Conservation (phyloP, 37 sponge, comb jelly and placozoan genomes). For the Spongia lamella region DNA sequence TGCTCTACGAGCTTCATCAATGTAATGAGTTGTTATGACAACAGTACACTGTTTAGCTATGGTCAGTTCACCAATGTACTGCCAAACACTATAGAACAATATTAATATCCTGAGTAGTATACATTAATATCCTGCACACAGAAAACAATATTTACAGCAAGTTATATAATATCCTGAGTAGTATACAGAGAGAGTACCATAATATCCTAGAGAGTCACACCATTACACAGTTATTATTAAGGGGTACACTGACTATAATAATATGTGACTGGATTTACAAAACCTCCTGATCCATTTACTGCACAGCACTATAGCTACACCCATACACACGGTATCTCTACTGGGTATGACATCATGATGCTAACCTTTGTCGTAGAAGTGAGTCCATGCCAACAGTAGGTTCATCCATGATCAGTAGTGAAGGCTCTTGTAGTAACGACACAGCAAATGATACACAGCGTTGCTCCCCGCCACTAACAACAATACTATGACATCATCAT, state of each 20-base stretch:
- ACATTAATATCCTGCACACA: constrained; percentile 8
- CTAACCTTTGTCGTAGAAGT: constrained; percentile 72
- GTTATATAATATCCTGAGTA: neutral
- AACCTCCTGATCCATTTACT: neutral
- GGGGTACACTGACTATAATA: no score
- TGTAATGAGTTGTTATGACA: constrained; percentile 88
- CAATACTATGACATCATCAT: neutral
- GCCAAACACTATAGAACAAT: constrained; percentile 64
- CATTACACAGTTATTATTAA: no score
- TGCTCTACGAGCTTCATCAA: constrained; percentile 86
- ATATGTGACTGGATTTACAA: neutral
- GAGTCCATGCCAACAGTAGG: constrained; percentile 90
- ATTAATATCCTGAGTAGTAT: neutral
- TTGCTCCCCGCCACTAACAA: constrained; percentile 80
- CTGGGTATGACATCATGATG: no score
- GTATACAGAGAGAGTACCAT: neutral
- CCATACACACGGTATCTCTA: no score
- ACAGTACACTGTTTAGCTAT: constrained; percentile 47
- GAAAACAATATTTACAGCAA: neutral
- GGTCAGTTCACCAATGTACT: constrained; percentile 62
- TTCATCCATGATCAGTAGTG: constrained; percentile 82
- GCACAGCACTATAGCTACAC: neutral
- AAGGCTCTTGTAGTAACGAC: constrained; percentile 81
- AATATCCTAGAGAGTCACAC: no score
- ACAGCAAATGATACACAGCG: constrained; percentile 84